A percentile compares a stretch with the other conserved stretches of the same genome.
Evolutionary conservation across 2,888 invertebrate genomes (phyloP).

Genomic region (Charanyca ferruginea): DNA sequence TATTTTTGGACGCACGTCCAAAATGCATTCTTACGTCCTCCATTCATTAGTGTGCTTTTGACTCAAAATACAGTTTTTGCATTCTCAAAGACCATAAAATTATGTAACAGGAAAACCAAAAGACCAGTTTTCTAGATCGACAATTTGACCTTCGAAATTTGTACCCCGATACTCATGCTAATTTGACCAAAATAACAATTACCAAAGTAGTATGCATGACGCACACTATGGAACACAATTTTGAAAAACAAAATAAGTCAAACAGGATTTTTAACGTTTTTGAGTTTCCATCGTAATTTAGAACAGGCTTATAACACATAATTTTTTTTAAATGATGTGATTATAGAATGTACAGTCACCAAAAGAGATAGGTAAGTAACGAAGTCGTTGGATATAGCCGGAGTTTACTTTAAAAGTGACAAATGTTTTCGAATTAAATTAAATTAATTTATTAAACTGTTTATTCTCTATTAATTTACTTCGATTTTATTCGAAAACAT

Average conservation of each 20-base stretch:
- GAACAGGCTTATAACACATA: background rate
- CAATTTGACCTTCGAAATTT: background rate
- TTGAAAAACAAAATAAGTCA: background rate
- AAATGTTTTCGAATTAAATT: no score
- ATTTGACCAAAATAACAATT: background rate
- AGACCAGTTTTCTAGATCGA: background rate
- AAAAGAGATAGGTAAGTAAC: no score
- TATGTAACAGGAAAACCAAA: background rate
- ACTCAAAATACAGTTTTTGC: background rate
- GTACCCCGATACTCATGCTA: background rate
- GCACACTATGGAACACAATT: background rate
- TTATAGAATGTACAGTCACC: no score
- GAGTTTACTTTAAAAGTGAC: no score
- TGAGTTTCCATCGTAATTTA: background rate
- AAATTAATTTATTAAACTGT: no score
- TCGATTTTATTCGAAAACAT: no score
- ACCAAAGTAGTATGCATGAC: no score
- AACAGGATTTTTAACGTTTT: background rate
- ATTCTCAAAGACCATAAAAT: background rate
- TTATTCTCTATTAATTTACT: no score
- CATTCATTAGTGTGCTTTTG: background rate
- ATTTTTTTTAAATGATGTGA: no score
- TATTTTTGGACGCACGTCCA: background rate
- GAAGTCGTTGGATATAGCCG: no score
- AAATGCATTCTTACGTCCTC: constrained; percentile 4